Base-by-base conservation (phyloP, 2,113 vertebrate genomes). In the Alaudala cheleensis region DNA sequence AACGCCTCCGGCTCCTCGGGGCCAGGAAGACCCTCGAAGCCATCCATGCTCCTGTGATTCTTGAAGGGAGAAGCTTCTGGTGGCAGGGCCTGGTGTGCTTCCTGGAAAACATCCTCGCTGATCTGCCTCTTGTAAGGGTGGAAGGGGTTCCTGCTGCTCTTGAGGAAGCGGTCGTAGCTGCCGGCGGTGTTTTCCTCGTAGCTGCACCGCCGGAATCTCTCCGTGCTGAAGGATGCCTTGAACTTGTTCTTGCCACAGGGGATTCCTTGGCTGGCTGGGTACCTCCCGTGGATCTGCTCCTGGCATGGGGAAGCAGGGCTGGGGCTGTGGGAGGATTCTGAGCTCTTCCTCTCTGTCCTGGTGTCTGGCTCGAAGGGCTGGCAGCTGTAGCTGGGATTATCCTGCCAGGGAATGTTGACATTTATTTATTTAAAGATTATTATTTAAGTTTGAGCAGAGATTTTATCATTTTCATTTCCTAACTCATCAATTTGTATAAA, bases 61-160 rank as follows among this genome's bases (percentile, higher is more conserved):
- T 97, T 97, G 90, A 98, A 98, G 31, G 98, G 85, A 58, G 96
- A 97, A 53, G 95, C 92, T 21, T 97, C 97, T 16, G 97, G 84
- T 24, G 96, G 62, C 83, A 98, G 81, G 91, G 93, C 83, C 29
- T 97, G 96, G 31, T 93, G 86, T 23, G 91, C 61, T 45, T 97
- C 84, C 9, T 97, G 97, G 83, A 98, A 98, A 92, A 96, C 86
- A 4, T 99, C 98, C 60, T 98, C 97, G 0, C 98, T 98, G 95
- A 98, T 97, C 91, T 99, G 99, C 79, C 98, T 98, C 67, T 97
- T 98, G 97, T 99, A 99, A 0, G 98, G 98, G 85, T 99, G 98
- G 93, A 98, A 99, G 28, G 98, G 98, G 78, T 92, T 94, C 4
- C 97, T 93, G 80, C 94, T 93, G 49, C 85, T 94, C 53, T 97